Conservation (phyloP, 2,113 vertebrate species). For the Melozone crissalis region DNA sequence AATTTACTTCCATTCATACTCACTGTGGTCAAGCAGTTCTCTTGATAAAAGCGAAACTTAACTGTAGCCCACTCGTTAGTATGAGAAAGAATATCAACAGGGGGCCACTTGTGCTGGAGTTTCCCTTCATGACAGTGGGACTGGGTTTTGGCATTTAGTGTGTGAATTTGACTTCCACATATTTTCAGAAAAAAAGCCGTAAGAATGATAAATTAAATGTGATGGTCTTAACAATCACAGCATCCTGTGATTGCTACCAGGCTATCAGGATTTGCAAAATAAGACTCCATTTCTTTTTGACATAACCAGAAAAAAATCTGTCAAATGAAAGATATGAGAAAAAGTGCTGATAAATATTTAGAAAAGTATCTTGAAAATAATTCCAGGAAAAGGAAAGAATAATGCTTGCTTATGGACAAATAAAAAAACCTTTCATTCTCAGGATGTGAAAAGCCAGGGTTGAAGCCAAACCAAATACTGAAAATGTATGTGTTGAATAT, state of each 20-base stretch:
- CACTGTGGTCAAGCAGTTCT: background rate
- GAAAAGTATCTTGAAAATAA: background rate
- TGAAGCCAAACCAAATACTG: background rate
- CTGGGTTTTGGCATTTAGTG: background rate
- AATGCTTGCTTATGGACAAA: background rate
- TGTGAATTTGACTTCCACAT: background rate
- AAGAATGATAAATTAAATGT: background rate
- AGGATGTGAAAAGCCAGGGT: background rate
- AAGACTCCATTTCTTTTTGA: background rate
- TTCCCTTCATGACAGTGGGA: background rate
- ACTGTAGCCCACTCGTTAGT: background rate
- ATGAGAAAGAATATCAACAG: background rate
- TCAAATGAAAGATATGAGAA: background rate
- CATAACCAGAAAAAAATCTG: background rate
- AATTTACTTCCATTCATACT: background rate
- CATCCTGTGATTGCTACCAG: background rate
- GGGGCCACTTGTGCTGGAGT: background rate
- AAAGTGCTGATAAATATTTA: background rate
- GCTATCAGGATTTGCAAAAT: background rate
- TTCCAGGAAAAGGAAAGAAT: background rate
- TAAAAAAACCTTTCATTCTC: background rate
- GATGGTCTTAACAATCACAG: background rate
- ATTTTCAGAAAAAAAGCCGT: background rate
- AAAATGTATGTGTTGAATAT: background rate
- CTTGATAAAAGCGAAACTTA: background rate